Base-by-base conservation (phyloP, 2,888 invertebrate species). In the Tetragonisca angustula region DNA sequence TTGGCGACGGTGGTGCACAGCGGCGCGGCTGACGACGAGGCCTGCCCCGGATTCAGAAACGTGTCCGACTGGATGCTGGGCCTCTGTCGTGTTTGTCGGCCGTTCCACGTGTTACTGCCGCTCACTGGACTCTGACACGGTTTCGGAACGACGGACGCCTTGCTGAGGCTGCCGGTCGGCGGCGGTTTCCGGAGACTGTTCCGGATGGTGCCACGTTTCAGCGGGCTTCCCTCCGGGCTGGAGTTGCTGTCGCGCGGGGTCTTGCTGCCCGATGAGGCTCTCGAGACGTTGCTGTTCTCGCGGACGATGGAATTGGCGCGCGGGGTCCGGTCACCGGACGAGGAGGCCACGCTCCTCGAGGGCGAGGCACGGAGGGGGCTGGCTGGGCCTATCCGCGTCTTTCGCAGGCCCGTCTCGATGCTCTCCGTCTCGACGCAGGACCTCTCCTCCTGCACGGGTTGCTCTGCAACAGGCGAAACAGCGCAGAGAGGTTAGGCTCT, bases 71-170 rank as follows among this genome's bases (percentile, higher is more conserved):
- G 96, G 80, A 96, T 92, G 2, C 95, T 95, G 1, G 96, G 95
- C 5, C 96, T 89, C 32, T 94, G 92, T 54, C 87, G 90, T 0
- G 89, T 76, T 78, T 93, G 95, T 59, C 97, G 95, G 1, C 97
- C 97, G 84, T 96, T 96, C 97, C 97, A 97, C 0, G 97, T 97
- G 89, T 97, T 97, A 77, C 96, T 96, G 2, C 96, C 92, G 65
- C 95, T 94, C 9, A 84, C 69, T 4, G 84, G 54, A 94, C 94
- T 71, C 94, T 88, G 88, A 36, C 84, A 83, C 24, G 74, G 80
- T 52, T 89, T 91, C 89, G 85, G 93, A 92, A 84, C 92, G 5
- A 95, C 95, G 0, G 95, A 95, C 78, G 95, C 95, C 80, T 95
- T 95, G 24, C 95, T 95, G 49, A 88, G 95, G 64, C 95, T 94